phyloP scores from a whole-genome alignment of 1,140 invertebrate genomes.

The Bemisia tabaci region DNA sequence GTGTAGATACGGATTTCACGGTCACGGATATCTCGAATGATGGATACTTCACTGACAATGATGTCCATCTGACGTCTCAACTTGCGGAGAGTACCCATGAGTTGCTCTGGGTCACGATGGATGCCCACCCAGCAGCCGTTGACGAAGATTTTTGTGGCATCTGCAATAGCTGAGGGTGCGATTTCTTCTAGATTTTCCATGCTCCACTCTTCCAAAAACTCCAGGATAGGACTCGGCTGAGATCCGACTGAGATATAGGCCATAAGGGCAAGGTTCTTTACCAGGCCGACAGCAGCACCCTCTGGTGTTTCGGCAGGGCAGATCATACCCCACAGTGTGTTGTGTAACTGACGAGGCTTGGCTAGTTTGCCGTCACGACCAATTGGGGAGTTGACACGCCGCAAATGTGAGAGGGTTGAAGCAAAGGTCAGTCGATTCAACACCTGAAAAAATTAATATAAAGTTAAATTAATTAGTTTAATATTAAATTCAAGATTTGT shows the following conservation, averaged over 20 bases:
- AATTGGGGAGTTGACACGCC: conserved; percentile 95
- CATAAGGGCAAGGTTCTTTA: conserved; percentile 98
- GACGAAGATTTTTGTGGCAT: conserved; percentile 98
- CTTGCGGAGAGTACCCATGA: conserved; percentile 93
- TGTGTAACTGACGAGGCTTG: conserved; percentile 94
- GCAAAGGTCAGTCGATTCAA: conserved; percentile 94
- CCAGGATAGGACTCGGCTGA: conserved; percentile 92
- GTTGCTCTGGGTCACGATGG: conserved; percentile 92
- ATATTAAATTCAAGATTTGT: no score
- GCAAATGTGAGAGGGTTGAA: conserved; percentile 92
- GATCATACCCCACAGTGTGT: conserved; percentile 98
- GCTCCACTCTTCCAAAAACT: conserved; percentile 99
- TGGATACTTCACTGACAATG: conserved; percentile 96
- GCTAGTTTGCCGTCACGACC: conserved; percentile 96
- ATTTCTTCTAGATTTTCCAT: conserved; percentile 99
- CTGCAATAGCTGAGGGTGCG: conserved; percentile 84
- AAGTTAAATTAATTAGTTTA: no score
- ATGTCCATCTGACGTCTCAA: conserved; percentile 97
- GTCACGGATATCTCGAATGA: conserved; percentile 95
- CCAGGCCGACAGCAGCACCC: conserved; percentile 77
- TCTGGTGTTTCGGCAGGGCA: conserved; percentile 99
- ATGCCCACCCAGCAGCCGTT: conserved; percentile 99
- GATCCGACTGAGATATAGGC: conserved; percentile 98
- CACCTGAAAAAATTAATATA: no score
- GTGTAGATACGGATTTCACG: conserved; percentile 97